A percentile compares a stretch with the other conserved stretches of the same genome.
Conservation (phyloP, 2,113 vertebrate genomes). For the Pelusios castaneus region DNA sequence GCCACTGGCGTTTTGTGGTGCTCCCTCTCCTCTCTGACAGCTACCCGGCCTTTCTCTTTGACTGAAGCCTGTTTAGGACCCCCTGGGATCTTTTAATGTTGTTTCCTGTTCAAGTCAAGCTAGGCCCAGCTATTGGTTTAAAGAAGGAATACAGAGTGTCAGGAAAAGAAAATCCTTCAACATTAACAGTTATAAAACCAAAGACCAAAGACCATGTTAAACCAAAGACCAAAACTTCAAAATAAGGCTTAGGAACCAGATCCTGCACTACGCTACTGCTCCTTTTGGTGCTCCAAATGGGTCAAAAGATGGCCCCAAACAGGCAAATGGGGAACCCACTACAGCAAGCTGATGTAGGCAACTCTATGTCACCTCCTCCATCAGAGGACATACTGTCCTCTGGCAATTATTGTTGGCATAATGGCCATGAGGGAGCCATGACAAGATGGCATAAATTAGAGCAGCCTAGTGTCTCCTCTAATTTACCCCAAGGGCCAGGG, state of each 20-base stretch:
- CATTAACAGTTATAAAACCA: not conserved
- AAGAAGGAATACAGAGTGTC: rapidly evolving
- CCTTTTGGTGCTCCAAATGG: not conserved
- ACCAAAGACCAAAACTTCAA: not conserved
- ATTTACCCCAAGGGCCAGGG: not conserved
- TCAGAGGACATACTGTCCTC: not conserved
- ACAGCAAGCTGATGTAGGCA: not conserved
- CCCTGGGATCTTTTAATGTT: not conserved
- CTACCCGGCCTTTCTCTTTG: not conserved
- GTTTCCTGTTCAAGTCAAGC: not conserved
- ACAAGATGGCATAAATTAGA: not conserved
- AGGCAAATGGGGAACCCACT: not conserved
- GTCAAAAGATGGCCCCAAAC: not conserved
- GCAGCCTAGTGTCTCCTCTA: not conserved
- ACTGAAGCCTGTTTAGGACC: not conserved
- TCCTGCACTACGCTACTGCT: not conserved
- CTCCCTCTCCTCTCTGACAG: not conserved
- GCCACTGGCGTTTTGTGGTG: not conserved
- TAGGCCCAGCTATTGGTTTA: not conserved
- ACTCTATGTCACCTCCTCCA: not conserved
- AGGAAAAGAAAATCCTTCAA: not conserved
- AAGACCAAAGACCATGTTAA: too few species aligned
- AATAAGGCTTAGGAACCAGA: not conserved
- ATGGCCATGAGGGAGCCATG: not conserved
- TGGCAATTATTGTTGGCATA: not conserved